Evolutionary conservation across 2,113 vertebrate genomes (phyloP).

Genomic region (Genyomyrus donnyi): DNA sequence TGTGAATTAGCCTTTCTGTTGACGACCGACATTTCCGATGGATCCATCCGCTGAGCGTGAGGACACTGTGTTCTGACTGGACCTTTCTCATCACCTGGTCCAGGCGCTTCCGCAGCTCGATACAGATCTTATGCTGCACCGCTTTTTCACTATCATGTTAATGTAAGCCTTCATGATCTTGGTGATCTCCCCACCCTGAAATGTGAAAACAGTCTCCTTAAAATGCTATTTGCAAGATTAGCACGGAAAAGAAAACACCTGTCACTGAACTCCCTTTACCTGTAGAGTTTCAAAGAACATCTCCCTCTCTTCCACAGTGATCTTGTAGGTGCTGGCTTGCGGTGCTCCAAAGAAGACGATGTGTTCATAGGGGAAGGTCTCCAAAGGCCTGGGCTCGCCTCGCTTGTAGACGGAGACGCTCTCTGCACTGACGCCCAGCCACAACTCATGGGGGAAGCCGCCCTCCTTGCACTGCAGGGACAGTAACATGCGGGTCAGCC

Average conservation of each 20-base stretch:
- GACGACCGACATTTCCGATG: slow-evolving; percentile 5
- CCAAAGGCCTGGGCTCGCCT: slow-evolving; percentile 78
- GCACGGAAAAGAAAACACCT: not conserved
- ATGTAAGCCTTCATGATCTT: slow-evolving; percentile 94
- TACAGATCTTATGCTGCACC: slow-evolving; percentile 80
- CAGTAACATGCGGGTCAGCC: not conserved
- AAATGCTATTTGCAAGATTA: not conserved
- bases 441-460: slow-evolving; percentile 85
- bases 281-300: slow-evolving; percentile 84
- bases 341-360: slow-evolving; percentile 87
- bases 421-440: slow-evolving; percentile 82
- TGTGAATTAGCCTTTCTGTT: not conserved
- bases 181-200: slow-evolving; percentile 79
- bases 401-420: slow-evolving; percentile 83
- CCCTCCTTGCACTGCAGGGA: slow-evolving; percentile 80
- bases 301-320: slow-evolving; percentile 87
- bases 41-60: not conserved
- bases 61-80: not conserved
- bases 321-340: slow-evolving; percentile 82
- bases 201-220: not conserved
- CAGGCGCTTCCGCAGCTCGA: slow-evolving; percentile 67
- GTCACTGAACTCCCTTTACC: slow-evolving; percentile 48
- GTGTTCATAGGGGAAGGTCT: slow-evolving; percentile 86
- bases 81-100: slow-evolving; percentile 64
- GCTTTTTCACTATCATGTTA: slow-evolving; percentile 88